Conservation (phyloP, 1,140 invertebrate genomes). For the Drosophila varians region DNA sequence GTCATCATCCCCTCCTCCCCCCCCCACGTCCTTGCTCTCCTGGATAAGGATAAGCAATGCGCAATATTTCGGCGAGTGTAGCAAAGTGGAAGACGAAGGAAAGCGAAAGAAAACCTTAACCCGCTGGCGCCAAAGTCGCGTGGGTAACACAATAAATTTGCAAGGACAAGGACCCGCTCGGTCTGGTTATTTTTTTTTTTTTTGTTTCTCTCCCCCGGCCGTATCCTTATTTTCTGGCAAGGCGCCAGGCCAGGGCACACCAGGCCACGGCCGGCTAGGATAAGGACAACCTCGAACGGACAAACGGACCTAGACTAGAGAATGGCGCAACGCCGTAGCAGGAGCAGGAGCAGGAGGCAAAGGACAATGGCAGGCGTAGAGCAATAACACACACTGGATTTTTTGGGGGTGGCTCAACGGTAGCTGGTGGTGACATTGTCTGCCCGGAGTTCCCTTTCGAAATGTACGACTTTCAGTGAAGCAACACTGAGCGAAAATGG, state of each 20-base stretch:
- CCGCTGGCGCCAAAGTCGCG: slow-evolving; percentile 72
- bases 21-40: no score
- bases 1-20: not conserved
- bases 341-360: not conserved
- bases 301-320: not conserved
- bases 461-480: not conserved
- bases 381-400: slow-evolving; percentile 62
- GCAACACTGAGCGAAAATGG: slow-evolving; percentile 4
- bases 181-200: slow-evolving; percentile 4
- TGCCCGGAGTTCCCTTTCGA: slow-evolving; percentile 29
- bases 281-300: slow-evolving; percentile 22
- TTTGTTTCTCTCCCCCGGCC: not conserved
- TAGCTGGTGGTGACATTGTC: slow-evolving; percentile 80
- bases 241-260: slow-evolving; percentile 57
- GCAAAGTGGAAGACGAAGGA: slow-evolving; percentile 20
- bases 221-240: slow-evolving; percentile 44
- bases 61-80: slow-evolving; percentile 35
- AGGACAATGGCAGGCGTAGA: slow-evolving; percentile 70
- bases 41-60: not conserved
- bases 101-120: slow-evolving; percentile 67
- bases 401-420: slow-evolving; percentile 68
- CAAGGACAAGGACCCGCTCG: slow-evolving; percentile 56
- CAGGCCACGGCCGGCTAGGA: slow-evolving; percentile 49
- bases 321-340: slow-evolving; percentile 2
- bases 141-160: slow-evolving; percentile 79